These are phyloP conservation scores for Ochotona princeps DNA, from an alignment of 2,113 vertebrate species.

Conservation along the genomic window DNA sequence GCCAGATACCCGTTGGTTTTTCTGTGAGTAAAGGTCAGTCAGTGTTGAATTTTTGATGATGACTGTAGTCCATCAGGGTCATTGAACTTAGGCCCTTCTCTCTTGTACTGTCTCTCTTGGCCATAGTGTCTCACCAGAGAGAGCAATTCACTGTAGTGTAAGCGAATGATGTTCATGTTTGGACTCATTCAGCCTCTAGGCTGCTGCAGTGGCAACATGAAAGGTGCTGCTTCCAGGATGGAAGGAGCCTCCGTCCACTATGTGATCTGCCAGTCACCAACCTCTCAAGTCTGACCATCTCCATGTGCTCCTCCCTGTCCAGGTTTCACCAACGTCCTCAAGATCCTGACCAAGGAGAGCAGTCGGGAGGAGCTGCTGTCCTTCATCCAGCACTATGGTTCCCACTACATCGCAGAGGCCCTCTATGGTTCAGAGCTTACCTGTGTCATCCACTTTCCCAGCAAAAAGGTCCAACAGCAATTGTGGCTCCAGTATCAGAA, in stretches of 20 bases:
- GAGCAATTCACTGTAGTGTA: background rate
- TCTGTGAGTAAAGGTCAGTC: background rate
- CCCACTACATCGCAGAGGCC: slow-evolving; percentile 95
- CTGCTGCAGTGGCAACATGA: accelerated
- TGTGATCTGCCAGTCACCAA: too few relatives aligned
- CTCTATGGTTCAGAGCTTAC: slow-evolving; percentile 97
- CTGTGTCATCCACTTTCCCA: slow-evolving; percentile 98
- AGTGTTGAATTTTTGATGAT: background rate
- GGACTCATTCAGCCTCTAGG: background rate
- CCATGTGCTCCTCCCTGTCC: background rate
- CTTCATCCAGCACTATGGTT: slow-evolving; percentile 95
- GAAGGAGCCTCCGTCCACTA: background rate
- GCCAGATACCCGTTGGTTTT: too few relatives aligned
- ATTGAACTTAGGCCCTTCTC: background rate
- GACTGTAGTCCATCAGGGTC: background rate
- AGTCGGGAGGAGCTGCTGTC: slow-evolving; percentile 95
- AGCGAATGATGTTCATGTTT: accelerated
- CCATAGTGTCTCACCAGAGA: background rate
- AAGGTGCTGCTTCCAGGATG: background rate
- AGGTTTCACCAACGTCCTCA: slow-evolving; percentile 97
- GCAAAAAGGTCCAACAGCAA: slow-evolving; percentile 98
- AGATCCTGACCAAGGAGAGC: slow-evolving; percentile 95
- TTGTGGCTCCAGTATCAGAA: slow-evolving; percentile 99
- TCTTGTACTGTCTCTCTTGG: accelerated
- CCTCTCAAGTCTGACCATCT: background rate